These are phyloP conservation scores for Muscidifurax raptorellus DNA, from an alignment of 1,140 invertebrate genomes.

Conservation along the genomic window DNA sequence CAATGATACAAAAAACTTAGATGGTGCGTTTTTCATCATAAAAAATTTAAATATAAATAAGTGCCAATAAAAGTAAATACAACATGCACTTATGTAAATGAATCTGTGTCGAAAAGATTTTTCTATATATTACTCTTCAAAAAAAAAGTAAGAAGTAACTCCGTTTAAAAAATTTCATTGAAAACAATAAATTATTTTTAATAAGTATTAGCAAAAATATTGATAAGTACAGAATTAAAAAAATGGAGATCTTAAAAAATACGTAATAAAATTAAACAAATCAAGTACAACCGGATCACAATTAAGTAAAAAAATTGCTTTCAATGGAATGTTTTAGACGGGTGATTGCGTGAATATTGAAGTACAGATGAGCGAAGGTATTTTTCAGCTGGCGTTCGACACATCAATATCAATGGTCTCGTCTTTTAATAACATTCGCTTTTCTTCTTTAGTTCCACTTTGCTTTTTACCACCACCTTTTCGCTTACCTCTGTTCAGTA, in stretches of 20 bases:
- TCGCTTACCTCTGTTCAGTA: slow-evolving; percentile 83
- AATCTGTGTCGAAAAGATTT: background rate
- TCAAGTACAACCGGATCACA: background rate
- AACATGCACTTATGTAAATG: background rate
- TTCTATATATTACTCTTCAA: background rate
- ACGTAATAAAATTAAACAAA: background rate
- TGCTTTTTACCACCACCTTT: slow-evolving; percentile 75
- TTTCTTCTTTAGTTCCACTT: slow-evolving; percentile 75
- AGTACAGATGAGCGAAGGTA: background rate
- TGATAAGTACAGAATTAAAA: background rate
- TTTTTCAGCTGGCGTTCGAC: slow-evolving; percentile 70
- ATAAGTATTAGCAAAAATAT: background rate
- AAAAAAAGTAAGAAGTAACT: background rate
- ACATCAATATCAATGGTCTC: slow-evolving; percentile 75
- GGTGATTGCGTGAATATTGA: background rate
- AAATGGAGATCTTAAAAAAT: background rate
- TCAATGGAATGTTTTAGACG: slow-evolving; percentile 29
- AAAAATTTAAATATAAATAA: background rate
- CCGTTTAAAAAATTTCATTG: slow-evolving; percentile 30
- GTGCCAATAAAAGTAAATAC: background rate
- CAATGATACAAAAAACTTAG: background rate
- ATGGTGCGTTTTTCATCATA: background rate
- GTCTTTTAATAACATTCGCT: slow-evolving; percentile 76
- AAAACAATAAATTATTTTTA: slow-evolving; percentile 11
- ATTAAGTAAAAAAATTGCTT: slow-evolving; percentile 1